These are phyloP conservation scores for Blastomussa wellsi DNA, from an alignment of 92 coral and sea anemone genomes.

Conservation along the genomic window DNA sequence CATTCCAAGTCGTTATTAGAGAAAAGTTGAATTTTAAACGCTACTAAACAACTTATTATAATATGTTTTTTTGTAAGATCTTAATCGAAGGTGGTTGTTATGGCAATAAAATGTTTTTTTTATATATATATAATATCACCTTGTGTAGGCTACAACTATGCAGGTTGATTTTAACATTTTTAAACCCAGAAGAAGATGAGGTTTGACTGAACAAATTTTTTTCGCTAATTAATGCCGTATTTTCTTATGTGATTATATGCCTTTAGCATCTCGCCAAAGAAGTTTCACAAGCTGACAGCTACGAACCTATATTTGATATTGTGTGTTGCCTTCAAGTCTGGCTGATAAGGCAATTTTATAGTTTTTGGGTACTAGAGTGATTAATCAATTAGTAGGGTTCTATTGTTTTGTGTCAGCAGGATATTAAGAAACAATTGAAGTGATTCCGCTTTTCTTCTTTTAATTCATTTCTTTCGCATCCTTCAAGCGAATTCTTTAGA, in stretches of 20 bases:
- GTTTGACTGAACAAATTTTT: neutral
- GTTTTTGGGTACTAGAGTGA: neutral
- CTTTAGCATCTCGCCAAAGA: neutral
- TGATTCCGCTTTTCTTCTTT: neutral
- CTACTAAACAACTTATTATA: neutral
- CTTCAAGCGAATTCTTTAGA: neutral
- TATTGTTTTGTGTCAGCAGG: too few species aligned
- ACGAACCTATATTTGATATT: neutral
- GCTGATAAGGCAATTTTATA: neutral
- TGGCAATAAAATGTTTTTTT: neutral
- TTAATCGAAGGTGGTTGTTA: neutral
- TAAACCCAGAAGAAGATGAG: neutral
- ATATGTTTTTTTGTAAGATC: neutral
- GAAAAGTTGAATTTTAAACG: neutral
- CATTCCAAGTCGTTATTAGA: neutral
- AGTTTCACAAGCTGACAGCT: neutral
- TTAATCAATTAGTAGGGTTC: neutral
- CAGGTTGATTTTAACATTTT: neutral
- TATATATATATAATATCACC: too few species aligned
- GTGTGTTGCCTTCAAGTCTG: neutral
- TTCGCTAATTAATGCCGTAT: neutral
- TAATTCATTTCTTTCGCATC: neutral
- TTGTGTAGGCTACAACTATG: neutral
- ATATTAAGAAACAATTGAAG: neutral
- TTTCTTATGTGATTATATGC: neutral